A percentile compares a stretch with the other conserved stretches of the same genome.
phyloP scores from a whole-genome alignment of 1,140 invertebrate genomes.

The Hyposmocoma kahamanoa region DNA sequence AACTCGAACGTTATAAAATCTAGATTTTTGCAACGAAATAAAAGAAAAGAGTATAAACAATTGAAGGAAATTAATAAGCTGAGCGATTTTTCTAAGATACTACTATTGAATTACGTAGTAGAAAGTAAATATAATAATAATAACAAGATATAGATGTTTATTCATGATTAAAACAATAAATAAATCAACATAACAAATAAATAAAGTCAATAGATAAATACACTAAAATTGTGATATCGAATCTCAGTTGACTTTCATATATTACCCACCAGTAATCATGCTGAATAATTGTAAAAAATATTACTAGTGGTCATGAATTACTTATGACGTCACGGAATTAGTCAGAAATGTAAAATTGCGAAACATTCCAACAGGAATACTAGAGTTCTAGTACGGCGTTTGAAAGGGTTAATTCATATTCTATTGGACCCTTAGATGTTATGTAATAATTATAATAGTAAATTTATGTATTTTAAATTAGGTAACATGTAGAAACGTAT shows the following conservation, averaged over 20 bases:
- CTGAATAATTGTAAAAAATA: conserved; percentile 24
- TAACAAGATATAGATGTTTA: too few species aligned
- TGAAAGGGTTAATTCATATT: conserved; percentile 12
- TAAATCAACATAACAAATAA: too few species aligned
- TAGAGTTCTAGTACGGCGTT: conserved; percentile 12
- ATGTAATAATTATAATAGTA: conserved; percentile 12
- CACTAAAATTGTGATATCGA: too few species aligned
- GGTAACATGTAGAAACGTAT: conserved; percentile 19
- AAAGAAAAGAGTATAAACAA: conserved; percentile 1
- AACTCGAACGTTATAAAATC: not conserved
- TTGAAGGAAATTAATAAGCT: not conserved
- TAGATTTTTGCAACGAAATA: not conserved
- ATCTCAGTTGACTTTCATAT: conserved; percentile 30
- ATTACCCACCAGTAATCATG: conserved; percentile 25
- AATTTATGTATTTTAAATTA: conserved; percentile 16
- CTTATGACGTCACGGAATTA: conserved; percentile 12
- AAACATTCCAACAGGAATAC: conserved; percentile 20
- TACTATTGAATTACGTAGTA: not conserved
- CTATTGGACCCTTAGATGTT: conserved; percentile 15
- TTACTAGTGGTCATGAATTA: conserved; percentile 19
- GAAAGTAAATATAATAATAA: conserved; percentile 9
- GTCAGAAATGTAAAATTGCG: conserved; percentile 15
- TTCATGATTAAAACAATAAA: too few species aligned
- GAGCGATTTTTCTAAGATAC: not conserved
- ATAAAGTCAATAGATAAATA: too few species aligned